Base-by-base conservation (phyloP, 1,140 invertebrate species). In the Tetragonula clypearis region DNA sequence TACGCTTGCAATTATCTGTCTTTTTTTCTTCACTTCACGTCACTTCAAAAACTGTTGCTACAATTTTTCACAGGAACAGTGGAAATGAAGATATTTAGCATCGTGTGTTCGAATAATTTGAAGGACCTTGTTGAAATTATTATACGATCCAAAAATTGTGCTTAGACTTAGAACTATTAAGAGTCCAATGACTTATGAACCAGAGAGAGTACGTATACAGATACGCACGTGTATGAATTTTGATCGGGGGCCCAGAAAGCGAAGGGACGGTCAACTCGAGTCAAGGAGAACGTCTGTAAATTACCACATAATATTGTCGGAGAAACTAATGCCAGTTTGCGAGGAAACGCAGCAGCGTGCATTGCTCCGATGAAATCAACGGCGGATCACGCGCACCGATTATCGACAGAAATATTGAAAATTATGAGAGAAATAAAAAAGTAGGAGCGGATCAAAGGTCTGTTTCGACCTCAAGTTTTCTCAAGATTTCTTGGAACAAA, bases 241-340 rank as follows among this genome's bases (percentile, higher is more conserved):
- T 77, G 41, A 23, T 41, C 62, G 17, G 4, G 19, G 30, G 11
- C 23, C 12, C 58, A 19, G 72, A 87, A 69, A 88, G 89, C 86
- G 86, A 91, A 90, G 81, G 85, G 84, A 75, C 66, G 66, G 66
- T 65, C 73, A 30, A 41, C 35, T 65, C 17, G 71, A 90, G 85
- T 90, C 90, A 90, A 91, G 88, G 90, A 91, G 88, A 91, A 90
- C 88, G 66, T 91, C 91, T 91, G 49, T 78, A 88, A 91, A 91
- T 90, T 91, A 66, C 65, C 17, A 72, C 75, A 71, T 58, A 30
- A 84, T 79, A 82, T 82, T 66, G 60, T 58, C 19, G 73, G 83
- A 72, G 80, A 90, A 85, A 82, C 72, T 75, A 35, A 65, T 65
- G 41, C 83, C 17, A 2, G 77, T 66, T 82, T 53, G n/a, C 30